Conservation (phyloP, 2,888 invertebrate genomes). For the Nemotelus pantherinus region DNA sequence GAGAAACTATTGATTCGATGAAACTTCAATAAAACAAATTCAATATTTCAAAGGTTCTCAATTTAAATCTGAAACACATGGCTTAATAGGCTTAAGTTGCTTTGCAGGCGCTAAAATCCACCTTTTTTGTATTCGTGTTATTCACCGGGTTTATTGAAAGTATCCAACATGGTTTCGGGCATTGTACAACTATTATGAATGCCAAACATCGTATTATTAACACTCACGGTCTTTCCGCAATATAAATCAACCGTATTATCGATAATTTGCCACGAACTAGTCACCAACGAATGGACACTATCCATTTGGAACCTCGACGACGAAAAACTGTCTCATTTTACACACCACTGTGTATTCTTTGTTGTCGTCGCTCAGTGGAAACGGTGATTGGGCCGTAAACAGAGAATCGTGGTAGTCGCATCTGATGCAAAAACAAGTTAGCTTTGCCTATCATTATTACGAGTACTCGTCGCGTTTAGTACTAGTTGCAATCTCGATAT, state of each 20-base stretch:
- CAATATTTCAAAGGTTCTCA: no score
- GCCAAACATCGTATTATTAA: no score
- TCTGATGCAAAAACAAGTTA: conserved; percentile 30
- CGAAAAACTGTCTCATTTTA: background rate
- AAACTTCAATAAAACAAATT: no score
- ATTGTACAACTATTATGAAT: no score
- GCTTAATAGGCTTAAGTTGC: no score
- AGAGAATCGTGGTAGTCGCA: conserved; percentile 4
- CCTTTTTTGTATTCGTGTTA: no score
- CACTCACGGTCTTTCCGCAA: no score
- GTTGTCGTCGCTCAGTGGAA: background rate
- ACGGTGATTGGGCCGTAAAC: conserved; percentile 6
- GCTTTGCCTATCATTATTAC: conserved; percentile 34
- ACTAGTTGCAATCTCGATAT: conserved; percentile 5
- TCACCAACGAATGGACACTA: conserved; percentile 10
- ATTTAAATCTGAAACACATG: no score
- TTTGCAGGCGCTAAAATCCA: no score
- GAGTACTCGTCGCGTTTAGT: conserved; percentile 12
- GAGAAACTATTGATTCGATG: no score
- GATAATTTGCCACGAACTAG: conserved; percentile 1
- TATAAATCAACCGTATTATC: background rate
- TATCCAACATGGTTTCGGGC: no score
- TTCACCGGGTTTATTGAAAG: no score
- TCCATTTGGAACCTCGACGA: background rate
- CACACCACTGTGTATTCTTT: conserved; percentile 16